Evolutionary conservation across 2,888 invertebrate species (phyloP), one percentile per base, ranked within the genome.

Genomic region (Heliconius hortense): DNA sequence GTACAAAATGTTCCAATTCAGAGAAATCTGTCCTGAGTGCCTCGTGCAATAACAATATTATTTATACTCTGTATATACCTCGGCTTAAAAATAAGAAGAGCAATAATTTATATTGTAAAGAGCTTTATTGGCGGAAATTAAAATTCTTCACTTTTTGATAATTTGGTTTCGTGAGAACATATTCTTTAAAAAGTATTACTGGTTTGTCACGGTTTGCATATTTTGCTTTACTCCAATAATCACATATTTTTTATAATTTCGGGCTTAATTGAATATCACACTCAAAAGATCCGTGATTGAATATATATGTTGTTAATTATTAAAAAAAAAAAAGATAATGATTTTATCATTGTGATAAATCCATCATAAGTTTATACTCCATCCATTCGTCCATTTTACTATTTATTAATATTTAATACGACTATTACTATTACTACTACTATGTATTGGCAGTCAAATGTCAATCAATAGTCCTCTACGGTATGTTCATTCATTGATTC

Each of bases 1-100:
- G 62, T 66, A 79, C 73, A 77, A 76, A 74, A 72, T 72, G 67
- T 68, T 73, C 68, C 67, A 75, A 72, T 78, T 79, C 73, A 73
- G 73, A 79, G 75, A 76, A 78, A 72, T 74, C 35, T 77, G 28
- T 68, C 64, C 35, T 72, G 35, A 59, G 64, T 72, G 28, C 72
- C 28, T 60, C 71, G 59, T 71, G 62, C 10, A 35, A 39, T n/a
- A 59, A 39, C 18, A 39, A 71, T 39, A 71, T 26, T 62, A 62
- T 71, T 71, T 71, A 39, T 71, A 60, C 59, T 35, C 24, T 56
- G 56, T 31, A 69, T 53, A 8, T 31, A 13, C n/a, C 31, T 35
- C 18, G 21, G 56, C 31, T 56, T 31, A 56, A 53, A 31, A 53
- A 53, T 48, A 59, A 59, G 18, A 56, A 59, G 31, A 59, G 15